Percentiles rank a stretch among this genome's conserved stretches.
phyloP scores from a whole-genome alignment of 2,797 vertebrate species.

The Trachops cirrhosus region DNA sequence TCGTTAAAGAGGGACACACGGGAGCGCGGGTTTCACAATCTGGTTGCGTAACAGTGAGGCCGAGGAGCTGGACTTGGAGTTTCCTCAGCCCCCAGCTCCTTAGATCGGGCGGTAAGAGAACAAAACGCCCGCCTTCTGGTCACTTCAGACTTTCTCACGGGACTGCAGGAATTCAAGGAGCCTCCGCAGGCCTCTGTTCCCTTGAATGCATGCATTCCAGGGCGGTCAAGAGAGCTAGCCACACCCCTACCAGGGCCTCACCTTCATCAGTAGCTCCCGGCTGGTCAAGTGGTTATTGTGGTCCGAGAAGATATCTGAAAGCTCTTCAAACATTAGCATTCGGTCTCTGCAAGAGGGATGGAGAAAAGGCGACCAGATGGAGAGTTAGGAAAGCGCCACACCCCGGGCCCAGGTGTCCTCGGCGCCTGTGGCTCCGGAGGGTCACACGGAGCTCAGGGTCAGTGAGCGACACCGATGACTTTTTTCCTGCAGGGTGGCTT shows the following conservation, averaged over 20 bases:
- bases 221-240: not conserved
- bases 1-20: not conserved
- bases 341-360: constrained; percentile 85
- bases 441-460: not conserved
- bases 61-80: not conserved
- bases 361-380: constrained; percentile 3
- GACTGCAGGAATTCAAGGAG: not conserved
- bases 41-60: not conserved
- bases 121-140: not conserved
- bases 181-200: not conserved
- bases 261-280: constrained; percentile 96
- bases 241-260: constrained; percentile 76
- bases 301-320: constrained; percentile 96
- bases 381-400: not conserved
- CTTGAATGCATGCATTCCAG: not conserved
- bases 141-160: not conserved
- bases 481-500: not conserved
- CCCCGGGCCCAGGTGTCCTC: not conserved
- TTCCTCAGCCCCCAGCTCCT: not conserved
- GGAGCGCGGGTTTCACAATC: not conserved
- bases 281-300: constrained; percentile 96
- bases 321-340: constrained; percentile 93
- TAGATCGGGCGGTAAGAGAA: not conserved
- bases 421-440: not conserved
- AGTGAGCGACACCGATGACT: too few relatives aligned